phyloP scores from a whole-genome alignment of 1,140 invertebrate genomes.

The Zaprionus nigranus region DNA sequence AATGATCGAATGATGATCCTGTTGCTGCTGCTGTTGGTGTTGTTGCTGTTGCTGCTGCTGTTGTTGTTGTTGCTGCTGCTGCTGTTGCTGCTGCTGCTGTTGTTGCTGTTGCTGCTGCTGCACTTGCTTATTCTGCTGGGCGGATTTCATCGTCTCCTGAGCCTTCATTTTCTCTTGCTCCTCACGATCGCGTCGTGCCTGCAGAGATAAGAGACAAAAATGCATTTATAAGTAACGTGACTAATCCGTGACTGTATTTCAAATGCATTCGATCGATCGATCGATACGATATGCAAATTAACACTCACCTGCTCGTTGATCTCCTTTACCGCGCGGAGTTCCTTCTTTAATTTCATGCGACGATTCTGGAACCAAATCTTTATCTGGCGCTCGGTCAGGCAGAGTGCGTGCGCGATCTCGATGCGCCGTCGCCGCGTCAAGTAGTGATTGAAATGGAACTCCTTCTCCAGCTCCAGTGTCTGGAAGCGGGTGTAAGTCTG shows the following conservation, averaged over 20 bases:
- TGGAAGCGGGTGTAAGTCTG: constrained; percentile 99
- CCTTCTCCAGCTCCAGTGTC: constrained; percentile 97
- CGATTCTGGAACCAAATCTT: constrained; percentile 99
- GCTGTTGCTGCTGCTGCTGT: constrained; percentile 87
- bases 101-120: constrained; percentile 88
- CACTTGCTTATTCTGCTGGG: constrained; percentile 88
- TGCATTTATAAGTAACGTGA: background rate
- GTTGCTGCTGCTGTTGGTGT: constrained; percentile 86
- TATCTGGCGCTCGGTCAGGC: constrained; percentile 97
- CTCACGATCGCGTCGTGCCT: constrained; percentile 92
- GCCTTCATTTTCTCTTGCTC: constrained; percentile 96
- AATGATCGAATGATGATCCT: constrained; percentile 86
- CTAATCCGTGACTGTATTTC: background rate
- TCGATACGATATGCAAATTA: constrained; percentile 21
- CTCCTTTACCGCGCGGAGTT: constrained; percentile 95
- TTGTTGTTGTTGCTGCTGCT: constrained; percentile 86
- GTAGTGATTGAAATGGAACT: constrained; percentile 99
- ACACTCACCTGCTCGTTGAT: constrained; percentile 93
- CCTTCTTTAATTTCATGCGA: constrained; percentile 99
- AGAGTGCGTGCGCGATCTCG: constrained; percentile 98
- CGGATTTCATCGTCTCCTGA: constrained; percentile 93
- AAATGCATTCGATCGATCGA: constrained; percentile 3
- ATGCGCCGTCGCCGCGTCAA: constrained; percentile 97
- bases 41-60: constrained; percentile 88
- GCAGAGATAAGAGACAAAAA: constrained; percentile 5